Evolutionary conservation across 2,113 vertebrate genomes (phyloP), one percentile per base, ranked within the genome.

Genomic region (Dicerorhinus sumatrensis): DNA sequence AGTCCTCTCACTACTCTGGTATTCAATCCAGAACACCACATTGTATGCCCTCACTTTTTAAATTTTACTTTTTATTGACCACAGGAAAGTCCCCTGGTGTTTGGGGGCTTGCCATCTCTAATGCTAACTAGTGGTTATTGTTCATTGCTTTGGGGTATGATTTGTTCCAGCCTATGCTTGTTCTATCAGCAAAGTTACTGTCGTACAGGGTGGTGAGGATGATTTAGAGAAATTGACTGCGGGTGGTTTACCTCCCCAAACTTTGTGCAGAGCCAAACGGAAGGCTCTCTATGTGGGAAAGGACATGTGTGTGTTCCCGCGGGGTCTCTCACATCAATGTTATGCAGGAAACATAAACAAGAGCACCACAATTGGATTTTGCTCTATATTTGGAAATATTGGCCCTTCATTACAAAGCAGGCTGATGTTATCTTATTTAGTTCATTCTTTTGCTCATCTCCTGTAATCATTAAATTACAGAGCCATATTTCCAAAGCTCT

Each of bases 381-480:
- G 92, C 82, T 97, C 91, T 97, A 94, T 97, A 97, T 98, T 97
- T 97, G 97, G 96, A 97, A 97, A 97, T 88, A 92, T 76, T 85
- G 54, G 48, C 84, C 75, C 65, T 91, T 98, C 63, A 92, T 97
- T 98, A 96, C 63, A 72, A 93, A 97, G 79, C 94, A 85, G 93
- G 96, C 93, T 91, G 87, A 92, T 97, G 91, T 56, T 65, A 17
- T 92, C 90, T 94, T 97, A 95, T 84, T 97, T 54, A 94, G 89
- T 62, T 96, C 93, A 96, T 98, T 96, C 94, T 95, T 97, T 90
- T 86, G 79, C 85, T 95, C 96, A 96, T 98, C 97, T 97, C 92
- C 93, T 98, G 98, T 97, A 42, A 46, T 98, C 98, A 96, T 98
- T 98, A 89, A 97, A 97, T 98, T 98, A 98, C 36, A 98, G 65